Base-by-base conservation (phyloP, 2,113 vertebrate genomes). In the Channa argus region DNA sequence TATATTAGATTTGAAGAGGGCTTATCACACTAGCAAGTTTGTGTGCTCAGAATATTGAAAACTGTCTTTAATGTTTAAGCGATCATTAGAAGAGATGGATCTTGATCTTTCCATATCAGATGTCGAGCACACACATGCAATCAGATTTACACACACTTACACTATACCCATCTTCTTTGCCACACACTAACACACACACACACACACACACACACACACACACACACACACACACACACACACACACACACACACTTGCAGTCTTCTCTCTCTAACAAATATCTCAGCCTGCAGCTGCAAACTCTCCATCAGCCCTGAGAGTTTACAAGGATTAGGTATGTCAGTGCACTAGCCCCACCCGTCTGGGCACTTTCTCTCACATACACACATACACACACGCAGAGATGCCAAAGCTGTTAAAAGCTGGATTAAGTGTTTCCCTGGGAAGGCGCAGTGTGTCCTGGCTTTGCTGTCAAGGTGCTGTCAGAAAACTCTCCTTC, bases 341-440 rank as follows among this genome's bases (percentile, higher is more conserved):
- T 90, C 89, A 86, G 84, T 73, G 67, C 80, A 53, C 73, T 33
- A 41, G 81, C 74, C 60, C 70, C 62, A 70, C 84, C 72, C 67
- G 33, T 72, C 72, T 66, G 33, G 71, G 63, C 69, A 46, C 60
- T 74, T 69, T 85, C 74, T 46, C 75, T 74, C 71, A 54, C 37
- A 47, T 54, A 73, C 47, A 74, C 59, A 74, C 63, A 68, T 34
- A 58, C 64, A 71, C 80, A 79, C 83, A 75, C 51, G 3, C 56
- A 72, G 75, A 80, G 79, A 89, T 88, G 82, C 76, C 87, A 89
- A 83, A 85, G 80, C 85, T 86, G 86, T 90, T 93, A 90, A 91
- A 91, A 89, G 86, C 66, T 76, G 87, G 89, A 92, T 93, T 91
- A 90, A 84, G 85, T 77, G 73, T 90, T 82, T 88, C 70, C 82